phyloP scores from a whole-genome alignment of 2,113 vertebrate genomes.

The Alethe diademata region DNA sequence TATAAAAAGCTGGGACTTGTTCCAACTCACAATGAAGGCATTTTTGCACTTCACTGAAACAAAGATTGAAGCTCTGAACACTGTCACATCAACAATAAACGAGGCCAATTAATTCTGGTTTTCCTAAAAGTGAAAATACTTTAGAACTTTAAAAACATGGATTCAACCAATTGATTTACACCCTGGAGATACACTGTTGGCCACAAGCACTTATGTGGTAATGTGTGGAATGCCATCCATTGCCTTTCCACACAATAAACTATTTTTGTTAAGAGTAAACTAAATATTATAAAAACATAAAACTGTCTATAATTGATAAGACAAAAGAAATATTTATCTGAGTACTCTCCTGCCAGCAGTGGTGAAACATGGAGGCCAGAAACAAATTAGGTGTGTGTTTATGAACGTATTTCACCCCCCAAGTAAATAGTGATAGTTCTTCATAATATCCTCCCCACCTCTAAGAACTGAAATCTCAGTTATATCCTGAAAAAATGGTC shows the following conservation, averaged over 20 bases:
- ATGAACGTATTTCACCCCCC: background rate
- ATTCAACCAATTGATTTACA: slow-evolving; percentile 25
- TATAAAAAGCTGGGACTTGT: slow-evolving; percentile 19
- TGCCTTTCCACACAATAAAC: background rate
- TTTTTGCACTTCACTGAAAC: background rate
- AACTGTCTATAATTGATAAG: background rate
- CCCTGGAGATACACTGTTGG: background rate
- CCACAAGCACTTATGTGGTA: background rate
- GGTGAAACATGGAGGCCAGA: background rate
- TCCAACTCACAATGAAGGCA: slow-evolving; percentile 17
- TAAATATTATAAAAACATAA: background rate
- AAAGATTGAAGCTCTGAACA: background rate
- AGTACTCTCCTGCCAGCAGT: background rate
- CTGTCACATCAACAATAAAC: slow-evolving; percentile 22
- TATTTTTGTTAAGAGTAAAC: background rate
- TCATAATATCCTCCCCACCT: background rate
- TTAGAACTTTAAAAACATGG: slow-evolving; percentile 26
- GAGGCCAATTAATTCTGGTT: background rate
- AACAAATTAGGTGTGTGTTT: background rate
- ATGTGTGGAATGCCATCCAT: background rate
- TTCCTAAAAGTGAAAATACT: slow-evolving; percentile 41
- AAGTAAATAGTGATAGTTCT: background rate
- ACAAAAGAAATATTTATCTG: background rate
- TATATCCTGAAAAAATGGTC: background rate
- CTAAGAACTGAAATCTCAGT: background rate